These are phyloP conservation scores for Syncerus caffer DNA, from an alignment of 2,797 vertebrate genomes.

Conservation along the genomic window DNA sequence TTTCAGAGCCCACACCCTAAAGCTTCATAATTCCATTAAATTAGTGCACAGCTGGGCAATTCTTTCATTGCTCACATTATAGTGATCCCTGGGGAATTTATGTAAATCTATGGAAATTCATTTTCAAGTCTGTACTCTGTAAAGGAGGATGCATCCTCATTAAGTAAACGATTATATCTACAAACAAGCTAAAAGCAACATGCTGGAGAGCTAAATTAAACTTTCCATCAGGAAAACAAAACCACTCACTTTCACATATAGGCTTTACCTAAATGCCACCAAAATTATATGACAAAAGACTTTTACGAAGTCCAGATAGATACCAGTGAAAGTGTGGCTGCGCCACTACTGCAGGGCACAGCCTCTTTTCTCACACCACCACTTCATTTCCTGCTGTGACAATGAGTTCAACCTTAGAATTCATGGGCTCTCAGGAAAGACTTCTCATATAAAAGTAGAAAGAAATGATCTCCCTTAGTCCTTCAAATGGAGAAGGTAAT, in stretches of 20 bases:
- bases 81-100: conserved; percentile 68
- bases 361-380: background rate
- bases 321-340: background rate
- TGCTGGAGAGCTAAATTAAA: conserved; percentile 65
- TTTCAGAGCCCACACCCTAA: conserved; percentile 53
- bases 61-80: conserved; percentile 69
- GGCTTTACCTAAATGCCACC: conserved; percentile 38
- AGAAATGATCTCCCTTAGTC: background rate
- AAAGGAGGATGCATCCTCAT: conserved; percentile 55
- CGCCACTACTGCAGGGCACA: background rate
- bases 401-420: background rate
- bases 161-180: conserved; percentile 62
- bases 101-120: conserved; percentile 76
- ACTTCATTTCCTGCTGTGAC: background rate
- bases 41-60: conserved; percentile 57
- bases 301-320: background rate
- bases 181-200: conserved; percentile 52
- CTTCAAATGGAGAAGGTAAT: background rate
- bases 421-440: background rate
- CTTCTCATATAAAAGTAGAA: background rate
- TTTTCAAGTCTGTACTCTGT: conserved; percentile 67
- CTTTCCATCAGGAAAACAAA: conserved; percentile 67
- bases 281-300: conserved; percentile 1
- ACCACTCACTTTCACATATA: conserved; percentile 19
- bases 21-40: conserved; percentile 72